Base-by-base conservation (phyloP, 2,888 invertebrate species). In the Brassicogethes aeneus region DNA sequence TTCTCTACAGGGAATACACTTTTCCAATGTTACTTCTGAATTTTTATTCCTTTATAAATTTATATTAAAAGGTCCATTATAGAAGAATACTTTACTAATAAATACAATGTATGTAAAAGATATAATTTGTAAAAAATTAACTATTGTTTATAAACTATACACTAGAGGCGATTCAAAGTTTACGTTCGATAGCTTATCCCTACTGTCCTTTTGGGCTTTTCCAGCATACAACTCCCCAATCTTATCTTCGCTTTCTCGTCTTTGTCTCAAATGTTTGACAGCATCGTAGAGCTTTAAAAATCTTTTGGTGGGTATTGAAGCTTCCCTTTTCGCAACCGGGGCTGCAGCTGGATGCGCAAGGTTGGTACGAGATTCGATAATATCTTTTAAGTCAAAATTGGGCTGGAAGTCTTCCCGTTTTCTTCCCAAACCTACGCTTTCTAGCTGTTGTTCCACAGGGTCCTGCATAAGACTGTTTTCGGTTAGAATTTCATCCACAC, bases 151-250 rank as follows among this genome's bases (percentile, higher is more conserved):
- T n/a, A 61, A 49, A 46, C 56, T 59, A 55, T 54, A 61, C 37
- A 62, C 58, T 45, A 60, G 40, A 2, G 63, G 63, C 29, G 57
- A 45, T 49, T 64, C 64, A 40, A 59, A 63, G 40, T 53, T 54
- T 8, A 51, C 47, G 23, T 53, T 49, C 31, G 48, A 51, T n/a
- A 54, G 12, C 32, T 32, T 13, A n/a, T 52, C 49, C 16, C 51
- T 34, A 37, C 37, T 42, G 16, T 39, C 32, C 43, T 45, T 13
- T 32, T 7, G 32, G 3, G 32, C 14, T 10, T 3, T 13, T 8
- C 13, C 14, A 13, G 60, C 61, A 43, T 57, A 65, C 5, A 59
- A 40, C 39, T 57, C 50, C 3, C 54, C 62, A 15, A 64, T 49
- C 15, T 54, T 51, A 36, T 57, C 50, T 16, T 58, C 56, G 33